Percentiles rank a stretch among this genome's conserved stretches.
Conservation (phyloP, 2,797 vertebrate genomes). For the Miichthys miiuy region DNA sequence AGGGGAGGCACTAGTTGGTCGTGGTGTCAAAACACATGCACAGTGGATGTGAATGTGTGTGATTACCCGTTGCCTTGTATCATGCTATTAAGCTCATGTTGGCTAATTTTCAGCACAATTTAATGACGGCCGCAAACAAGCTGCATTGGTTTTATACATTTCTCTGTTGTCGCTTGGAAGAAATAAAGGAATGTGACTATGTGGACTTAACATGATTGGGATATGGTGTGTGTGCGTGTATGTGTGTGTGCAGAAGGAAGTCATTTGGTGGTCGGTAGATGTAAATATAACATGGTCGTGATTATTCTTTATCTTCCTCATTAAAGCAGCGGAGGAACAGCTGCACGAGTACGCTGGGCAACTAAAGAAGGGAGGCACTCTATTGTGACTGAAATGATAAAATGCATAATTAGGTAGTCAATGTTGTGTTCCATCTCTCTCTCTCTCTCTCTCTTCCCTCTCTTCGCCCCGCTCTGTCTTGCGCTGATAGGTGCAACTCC, state of each 20-base stretch:
- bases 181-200: slow-evolving; percentile 6
- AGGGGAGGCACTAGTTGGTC: slow-evolving; percentile 32
- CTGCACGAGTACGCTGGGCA: slow-evolving; percentile 83
- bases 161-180: background rate
- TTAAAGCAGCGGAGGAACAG: slow-evolving; percentile 86
- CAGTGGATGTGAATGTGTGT: background rate
- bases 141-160: slow-evolving; percentile 17
- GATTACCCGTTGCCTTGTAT: slow-evolving; percentile 30
- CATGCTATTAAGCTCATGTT: slow-evolving; percentile 37
- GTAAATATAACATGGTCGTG: slow-evolving; percentile 80
- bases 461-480: slow-evolving; percentile 59
- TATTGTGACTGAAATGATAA: slow-evolving; percentile 87
- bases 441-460: slow-evolving; percentile 27
- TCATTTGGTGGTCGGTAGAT: slow-evolving; percentile 74
- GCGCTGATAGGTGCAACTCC: slow-evolving; percentile 73
- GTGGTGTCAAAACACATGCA: slow-evolving; percentile 43
- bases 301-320: slow-evolving; percentile 89
- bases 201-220: slow-evolving; percentile 15
- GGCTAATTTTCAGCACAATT: slow-evolving; percentile 40
- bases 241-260: slow-evolving; percentile 50
- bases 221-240: slow-evolving; percentile 2
- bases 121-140: slow-evolving; percentile 46
- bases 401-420: slow-evolving; percentile 85
- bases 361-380: slow-evolving; percentile 84
- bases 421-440: slow-evolving; percentile 77